Base-by-base conservation (phyloP, 2,113 vertebrate species). In the Benthochromis sp. region DNA sequence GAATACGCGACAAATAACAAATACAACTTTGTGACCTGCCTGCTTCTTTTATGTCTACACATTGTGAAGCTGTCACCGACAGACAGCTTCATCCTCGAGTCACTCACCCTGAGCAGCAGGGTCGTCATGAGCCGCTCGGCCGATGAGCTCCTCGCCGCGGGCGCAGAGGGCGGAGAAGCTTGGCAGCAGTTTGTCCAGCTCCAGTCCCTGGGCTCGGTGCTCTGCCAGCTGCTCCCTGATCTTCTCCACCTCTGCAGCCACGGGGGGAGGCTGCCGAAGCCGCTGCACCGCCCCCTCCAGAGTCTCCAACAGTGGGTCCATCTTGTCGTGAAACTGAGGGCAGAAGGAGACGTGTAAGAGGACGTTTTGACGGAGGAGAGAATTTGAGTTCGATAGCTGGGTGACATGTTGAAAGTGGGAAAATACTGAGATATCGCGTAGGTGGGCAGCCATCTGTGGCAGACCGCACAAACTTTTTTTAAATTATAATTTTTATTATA, bases 181-280 rank as follows among this genome's bases (percentile, higher is more conserved):
- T 0, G 99, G 98, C 93, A 99, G 97, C 92, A 99, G 97, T 84
- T 99, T 99, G 95, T 99, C 99, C 92, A 99, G 97, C 95, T 99
- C 99, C 96, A 99, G 92, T 0, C 97, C 96, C 50, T 98, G 95
- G 4, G 96, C 96, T 13, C 98, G 97, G 89, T 99, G 99, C 69
- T 99, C 99, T 0, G 96, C 95, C 94, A 99, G 97, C 95, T 99
- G 99, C 93, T 99, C 99, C 36, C 98, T 96, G 96, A 99, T 99
- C 96, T 99, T 99, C 1, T 99, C 99, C 7, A 99, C 98, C 96
- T 99, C 99, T 0, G 98, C 99, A 0, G 99, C 98, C 90, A 99
- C 98, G 1, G 97, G 96, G 2, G 98, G 98, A 1, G 98, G 98
- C 96, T 97, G 92, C 6, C 96, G 96, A 82, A 99, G 95, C 45